phyloP scores from a whole-genome alignment of 2,888 invertebrate species.

The Nesidiocoris tenuis region DNA sequence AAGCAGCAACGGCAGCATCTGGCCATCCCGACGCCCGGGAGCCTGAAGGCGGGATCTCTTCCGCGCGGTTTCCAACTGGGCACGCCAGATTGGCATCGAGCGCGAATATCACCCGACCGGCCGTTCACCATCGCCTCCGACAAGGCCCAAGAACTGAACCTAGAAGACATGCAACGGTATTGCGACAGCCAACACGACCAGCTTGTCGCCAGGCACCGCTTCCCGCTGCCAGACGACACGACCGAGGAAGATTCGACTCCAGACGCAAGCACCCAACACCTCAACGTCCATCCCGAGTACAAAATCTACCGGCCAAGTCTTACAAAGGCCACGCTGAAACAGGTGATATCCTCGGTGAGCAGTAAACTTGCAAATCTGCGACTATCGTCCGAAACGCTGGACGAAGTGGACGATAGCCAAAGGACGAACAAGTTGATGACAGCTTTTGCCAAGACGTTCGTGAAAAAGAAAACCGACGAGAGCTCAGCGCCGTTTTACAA shows the following conservation, averaged over 20 bases:
- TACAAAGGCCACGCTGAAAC: slow-evolving; percentile 51
- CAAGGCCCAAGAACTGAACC: slow-evolving; percentile 63
- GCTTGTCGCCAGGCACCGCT: slow-evolving; percentile 47
- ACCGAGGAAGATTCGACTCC: slow-evolving; percentile 54
- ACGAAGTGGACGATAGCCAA: slow-evolving; percentile 51
- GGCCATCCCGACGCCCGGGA: slow-evolving; percentile 59
- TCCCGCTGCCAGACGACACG: slow-evolving; percentile 52
- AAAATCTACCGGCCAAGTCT: slow-evolving; percentile 54
- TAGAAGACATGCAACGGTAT: slow-evolving; percentile 66
- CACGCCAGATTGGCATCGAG: slow-evolving; percentile 54
- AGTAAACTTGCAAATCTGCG: slow-evolving; percentile 55
- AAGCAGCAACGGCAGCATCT: slow-evolving; percentile 70
- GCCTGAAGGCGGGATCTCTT: slow-evolving; percentile 71
- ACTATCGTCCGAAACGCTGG: slow-evolving; percentile 55
- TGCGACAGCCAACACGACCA: slow-evolving; percentile 49
- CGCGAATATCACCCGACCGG: slow-evolving; percentile 61
- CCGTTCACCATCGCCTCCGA: slow-evolving; percentile 73
- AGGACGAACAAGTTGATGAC: slow-evolving; percentile 50
- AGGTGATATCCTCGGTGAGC: slow-evolving; percentile 53
- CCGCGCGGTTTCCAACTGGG: slow-evolving; percentile 74
- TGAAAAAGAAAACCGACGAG: slow-evolving; percentile 52
- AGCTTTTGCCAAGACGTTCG: slow-evolving; percentile 54
- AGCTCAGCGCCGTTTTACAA: slow-evolving; percentile 61
- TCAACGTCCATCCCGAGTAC: slow-evolving; percentile 71
- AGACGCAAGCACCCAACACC: slow-evolving; percentile 53